These are phyloP conservation scores for Brachycybe producta DNA, from an alignment of 2,888 invertebrate genomes.

Conservation along the genomic window DNA sequence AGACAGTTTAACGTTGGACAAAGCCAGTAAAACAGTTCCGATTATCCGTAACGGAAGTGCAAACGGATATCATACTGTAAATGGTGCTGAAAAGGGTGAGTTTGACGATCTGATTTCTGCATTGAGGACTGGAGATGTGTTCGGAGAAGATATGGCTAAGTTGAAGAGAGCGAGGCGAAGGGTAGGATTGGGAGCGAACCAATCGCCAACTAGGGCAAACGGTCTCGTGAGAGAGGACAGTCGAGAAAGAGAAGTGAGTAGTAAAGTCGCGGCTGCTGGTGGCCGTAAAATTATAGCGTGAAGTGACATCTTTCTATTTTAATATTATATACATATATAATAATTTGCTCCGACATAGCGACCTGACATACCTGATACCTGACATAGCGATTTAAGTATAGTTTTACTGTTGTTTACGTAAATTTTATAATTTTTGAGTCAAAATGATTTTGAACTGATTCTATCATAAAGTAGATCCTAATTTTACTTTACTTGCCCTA, in stretches of 20 bases:
- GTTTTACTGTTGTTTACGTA: no score
- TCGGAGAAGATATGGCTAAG: constrained; percentile 89
- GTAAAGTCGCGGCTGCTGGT: no score
- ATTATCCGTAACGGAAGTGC: constrained; percentile 27
- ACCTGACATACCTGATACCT: no score
- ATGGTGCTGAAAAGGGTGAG: constrained; percentile 53
- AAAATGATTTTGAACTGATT: no score
- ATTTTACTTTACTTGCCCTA: no score
- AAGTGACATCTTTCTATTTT: no score
- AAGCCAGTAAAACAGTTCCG: constrained; percentile 35
- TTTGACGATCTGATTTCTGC: constrained; percentile 94
- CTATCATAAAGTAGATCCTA: no score
- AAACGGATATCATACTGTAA: constrained; percentile 35
- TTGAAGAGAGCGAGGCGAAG: constrained; percentile 49
- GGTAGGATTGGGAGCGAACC: constrained; percentile 11
- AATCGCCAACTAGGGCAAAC: constrained; percentile 17
- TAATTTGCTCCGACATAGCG: no score
- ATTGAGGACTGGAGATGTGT: constrained; percentile 82
- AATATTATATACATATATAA: no score
- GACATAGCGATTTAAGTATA: no score
- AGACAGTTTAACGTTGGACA: constrained; percentile 43
- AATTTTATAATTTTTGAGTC: no score
- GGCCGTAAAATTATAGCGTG: no score
- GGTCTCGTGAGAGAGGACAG: constrained; percentile 15
- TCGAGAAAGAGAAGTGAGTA: constrained; percentile 13